Base-by-base conservation (phyloP, 2,888 invertebrate species). In the Quadroppia sp. region DNA sequence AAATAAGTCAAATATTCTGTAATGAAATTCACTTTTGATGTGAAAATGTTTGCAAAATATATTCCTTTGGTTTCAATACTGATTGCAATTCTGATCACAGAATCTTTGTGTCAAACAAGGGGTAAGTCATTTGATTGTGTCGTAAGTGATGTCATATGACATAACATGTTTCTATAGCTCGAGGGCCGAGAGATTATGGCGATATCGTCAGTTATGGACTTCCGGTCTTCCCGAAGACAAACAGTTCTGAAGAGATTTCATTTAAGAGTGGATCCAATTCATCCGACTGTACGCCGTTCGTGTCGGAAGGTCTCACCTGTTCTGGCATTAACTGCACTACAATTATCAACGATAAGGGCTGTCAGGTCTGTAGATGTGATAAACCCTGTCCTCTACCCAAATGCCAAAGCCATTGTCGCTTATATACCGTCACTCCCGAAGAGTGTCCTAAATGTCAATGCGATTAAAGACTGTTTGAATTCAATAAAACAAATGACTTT, bases 271-370 rank as follows among this genome's bases (percentile, higher is more conserved):
- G n/a, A n/a, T n/a, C n/a, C n/a, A n/a, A 2, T 3, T 7, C 32
- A 6, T 36, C 61, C 17, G 36, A 64, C 20, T 69, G 69, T 45
- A 6, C 69, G 25, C 69, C 42, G 17, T 45, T 69, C 13, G 13
- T 69, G 4, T 42, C 69, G 1, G 42, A 20, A 42, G 69, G 69
- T 13, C 45, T 69, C 7, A 28, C 28, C 42, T 69, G 69, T 15
- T 42, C 69, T 3, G 69, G 69, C n/a, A 15, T 17, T 20, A 69
- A 69, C n/a, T 69, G 69, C 20, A 69, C 69, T 11, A 69, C 69
- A 42, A 42, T 69, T 25, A 25, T 69, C 0, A 17, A 69, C 20
- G 17, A 1, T 6, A 25, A 69, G 13, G 69, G 69, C 23, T 69
- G 69, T 42, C 69, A 69, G 28, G 13, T 28, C n/a, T 69, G 69